Base-by-base conservation (phyloP, 2,888 invertebrate genomes). In the Archips xylosteana region DNA sequence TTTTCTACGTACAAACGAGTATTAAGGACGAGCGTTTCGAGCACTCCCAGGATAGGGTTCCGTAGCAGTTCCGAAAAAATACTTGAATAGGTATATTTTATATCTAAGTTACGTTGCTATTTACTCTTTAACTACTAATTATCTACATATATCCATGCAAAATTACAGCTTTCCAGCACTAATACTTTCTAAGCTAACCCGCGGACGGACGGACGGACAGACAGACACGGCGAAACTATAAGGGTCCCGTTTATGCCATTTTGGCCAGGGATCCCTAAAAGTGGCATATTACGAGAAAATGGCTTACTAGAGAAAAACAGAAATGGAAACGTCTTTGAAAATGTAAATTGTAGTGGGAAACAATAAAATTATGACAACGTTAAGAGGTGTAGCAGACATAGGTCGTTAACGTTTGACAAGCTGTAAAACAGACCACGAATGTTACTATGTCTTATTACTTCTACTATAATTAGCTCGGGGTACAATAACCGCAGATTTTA, bases 331-430 rank as follows among this genome's bases (percentile, higher is more conserved):
- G 42, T 15, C 39, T 61, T 66, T 71, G 47, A 67, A 71, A 59
- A 15, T 66, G 49, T 39, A 54, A 15, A 57, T 75, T 68, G n/a
- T 63, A 15, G 65, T 75, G 71, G 57, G 49, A 71, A 75, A 75
- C 71, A 71, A 71, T 75, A 75, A 75, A 75, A 60, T 6, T 39
- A 64, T 64, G 68, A 45, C 63, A 64, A 68, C 75, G 64, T 68
- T 60, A 61, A 36, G 68, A 59, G 59, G n/a, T 51, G 51, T 63
- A 68, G 13, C 59, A 60, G 73, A 69, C 65, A 36, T 65, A 32
- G 57, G 49, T 75, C 71, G 68, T 75, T 64, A 75, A 75, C 62
- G 65, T 39, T 63, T 57, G 68, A 68, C 65, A 62, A n/a, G 67
- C 54, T 63, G 32, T 62, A 23, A 72, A 39, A 13, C 60, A 12